Percentiles rank a stretch among this genome's conserved stretches.
Evolutionary conservation across 2,113 vertebrate genomes (phyloP).

Genomic region (Dissostichus mawsoni): DNA sequence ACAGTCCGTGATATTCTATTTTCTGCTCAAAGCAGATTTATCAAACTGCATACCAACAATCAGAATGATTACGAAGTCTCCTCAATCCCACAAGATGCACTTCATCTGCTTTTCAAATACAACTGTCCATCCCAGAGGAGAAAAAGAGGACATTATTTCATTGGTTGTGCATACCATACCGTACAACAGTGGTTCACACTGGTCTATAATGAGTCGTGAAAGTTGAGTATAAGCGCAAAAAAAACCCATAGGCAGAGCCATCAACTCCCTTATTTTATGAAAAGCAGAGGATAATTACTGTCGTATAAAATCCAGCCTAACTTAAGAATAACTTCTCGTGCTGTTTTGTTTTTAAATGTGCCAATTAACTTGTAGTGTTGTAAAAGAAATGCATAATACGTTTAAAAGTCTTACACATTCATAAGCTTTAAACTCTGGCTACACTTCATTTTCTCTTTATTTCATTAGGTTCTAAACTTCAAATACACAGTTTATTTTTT

Average conservation of each 20-base stretch:
- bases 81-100: not conserved
- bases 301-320: not conserved
- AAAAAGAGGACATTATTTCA: not conserved
- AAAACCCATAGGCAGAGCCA: not conserved
- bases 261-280: not conserved
- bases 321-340: not conserved
- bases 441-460: constrained; percentile 37
- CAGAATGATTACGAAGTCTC: not conserved
- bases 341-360: not conserved
- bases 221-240: not conserved
- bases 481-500: constrained; percentile 1
- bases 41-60: constrained; percentile 14
- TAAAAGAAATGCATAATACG: constrained; percentile 8
- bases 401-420: constrained; percentile 33
- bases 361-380: constrained; percentile 19
- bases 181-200: not conserved
- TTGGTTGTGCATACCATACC: not conserved
- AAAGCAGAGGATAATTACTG: not conserved
- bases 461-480: constrained; percentile 18
- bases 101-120: constrained; percentile 7
- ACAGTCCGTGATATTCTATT: not conserved
- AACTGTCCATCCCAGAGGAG: not conserved
- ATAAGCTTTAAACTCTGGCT: constrained; percentile 36
- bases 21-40: constrained; percentile 4
- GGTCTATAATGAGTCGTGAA: not conserved